phyloP scores from a whole-genome alignment of 2,797 vertebrate species.

The Gadopsis bispinosus region DNA sequence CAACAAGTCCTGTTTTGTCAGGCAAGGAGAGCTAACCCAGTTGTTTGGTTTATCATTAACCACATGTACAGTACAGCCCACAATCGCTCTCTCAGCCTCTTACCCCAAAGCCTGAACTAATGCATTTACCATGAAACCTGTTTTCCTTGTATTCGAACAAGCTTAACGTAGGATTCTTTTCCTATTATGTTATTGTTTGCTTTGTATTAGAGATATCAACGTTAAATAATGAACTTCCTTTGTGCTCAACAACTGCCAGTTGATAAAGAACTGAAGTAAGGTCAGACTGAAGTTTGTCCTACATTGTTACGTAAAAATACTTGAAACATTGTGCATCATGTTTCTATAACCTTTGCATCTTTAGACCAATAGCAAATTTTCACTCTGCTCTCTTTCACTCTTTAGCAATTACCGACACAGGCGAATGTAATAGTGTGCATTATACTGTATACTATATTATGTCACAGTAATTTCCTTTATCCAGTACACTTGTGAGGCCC shows the following conservation, averaged over 20 bases:
- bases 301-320: neutral
- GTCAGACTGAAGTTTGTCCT: neutral
- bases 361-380: neutral
- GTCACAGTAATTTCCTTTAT: constrained; percentile 49
- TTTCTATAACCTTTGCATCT: constrained; percentile 8
- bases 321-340: neutral
- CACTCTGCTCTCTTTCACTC: neutral
- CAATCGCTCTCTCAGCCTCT: constrained; percentile 66
- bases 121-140: constrained; percentile 61
- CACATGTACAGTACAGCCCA: constrained; percentile 68
- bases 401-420: constrained; percentile 10
- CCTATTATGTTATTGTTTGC: constrained; percentile 66
- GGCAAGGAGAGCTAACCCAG: constrained; percentile 66
- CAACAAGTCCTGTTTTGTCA: constrained; percentile 83
- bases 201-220: constrained; percentile 61
- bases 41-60: constrained; percentile 85
- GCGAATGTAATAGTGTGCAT: constrained; percentile 1
- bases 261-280: constrained; percentile 51
- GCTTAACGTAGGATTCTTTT: constrained; percentile 55
- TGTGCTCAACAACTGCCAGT: constrained; percentile 43
- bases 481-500: constrained; percentile 48
- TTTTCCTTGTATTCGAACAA: constrained; percentile 68
- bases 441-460: constrained; percentile 20
- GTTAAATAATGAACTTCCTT: constrained; percentile 68
- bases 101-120: constrained; percentile 65